Evolutionary conservation across 2,113 vertebrate species (phyloP).

Genomic region (Cynocephalus volans): DNA sequence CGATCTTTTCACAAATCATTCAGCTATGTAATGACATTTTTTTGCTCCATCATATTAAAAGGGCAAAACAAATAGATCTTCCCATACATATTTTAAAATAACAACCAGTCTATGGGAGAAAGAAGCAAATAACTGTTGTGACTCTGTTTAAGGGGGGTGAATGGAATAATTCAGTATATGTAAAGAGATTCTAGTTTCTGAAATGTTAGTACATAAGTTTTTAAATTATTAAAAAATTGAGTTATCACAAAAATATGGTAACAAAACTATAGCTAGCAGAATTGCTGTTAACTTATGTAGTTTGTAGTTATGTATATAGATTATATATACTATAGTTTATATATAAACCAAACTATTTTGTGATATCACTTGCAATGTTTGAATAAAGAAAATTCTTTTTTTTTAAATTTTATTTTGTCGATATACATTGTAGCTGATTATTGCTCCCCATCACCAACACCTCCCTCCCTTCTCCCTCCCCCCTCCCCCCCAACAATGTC

Average conservation of each 20-base stretch:
- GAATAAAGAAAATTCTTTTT: constrained; percentile 55
- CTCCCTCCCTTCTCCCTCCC: too few relatives aligned
- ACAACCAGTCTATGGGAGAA: not conserved
- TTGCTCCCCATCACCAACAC: too few relatives aligned
- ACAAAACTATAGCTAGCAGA: not conserved
- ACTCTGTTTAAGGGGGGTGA: not conserved
- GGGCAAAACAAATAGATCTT: not conserved
- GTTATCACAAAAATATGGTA: not conserved
- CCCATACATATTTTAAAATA: not conserved
- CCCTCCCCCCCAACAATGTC: too few relatives aligned
- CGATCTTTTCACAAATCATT: not conserved
- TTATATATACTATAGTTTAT: not conserved
- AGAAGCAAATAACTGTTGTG: not conserved
- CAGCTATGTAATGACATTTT: not conserved
- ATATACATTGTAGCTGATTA: too few relatives aligned
- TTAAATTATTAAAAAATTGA: not conserved
- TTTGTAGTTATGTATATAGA: not conserved
- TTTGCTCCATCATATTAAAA: not conserved
- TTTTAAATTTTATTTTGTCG: too few relatives aligned
- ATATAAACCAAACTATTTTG: constrained; percentile 6
- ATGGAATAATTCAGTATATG: not conserved
- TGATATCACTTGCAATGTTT: not conserved
- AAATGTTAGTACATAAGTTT: not conserved
- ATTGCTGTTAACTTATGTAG: not conserved
- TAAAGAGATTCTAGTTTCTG: not conserved